These are phyloP conservation scores for Galeopterus variegatus DNA, from an alignment of 2,113 vertebrate species.

Conservation along the genomic window DNA sequence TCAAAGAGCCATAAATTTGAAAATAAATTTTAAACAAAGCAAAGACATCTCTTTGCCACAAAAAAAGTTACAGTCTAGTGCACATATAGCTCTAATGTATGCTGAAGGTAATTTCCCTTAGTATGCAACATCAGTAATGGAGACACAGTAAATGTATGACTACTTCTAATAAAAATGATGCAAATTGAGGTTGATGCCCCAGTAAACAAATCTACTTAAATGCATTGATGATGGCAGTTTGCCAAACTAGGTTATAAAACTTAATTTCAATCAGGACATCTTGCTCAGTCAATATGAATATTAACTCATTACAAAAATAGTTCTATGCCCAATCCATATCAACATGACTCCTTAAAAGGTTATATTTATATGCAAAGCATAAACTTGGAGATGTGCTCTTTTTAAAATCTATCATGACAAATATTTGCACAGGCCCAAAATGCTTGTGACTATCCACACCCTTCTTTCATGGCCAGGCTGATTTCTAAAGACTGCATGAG, in stretches of 20 bases:
- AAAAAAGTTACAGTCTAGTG: slow-evolving; percentile 50
- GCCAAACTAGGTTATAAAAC: slow-evolving; percentile 71
- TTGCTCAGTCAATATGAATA: slow-evolving; percentile 71
- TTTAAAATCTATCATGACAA: slow-evolving; percentile 58
- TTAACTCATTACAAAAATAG: slow-evolving; percentile 55
- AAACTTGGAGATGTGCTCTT: slow-evolving; percentile 36
- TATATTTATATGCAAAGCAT: slow-evolving; percentile 34
- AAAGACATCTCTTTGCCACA: neutral
- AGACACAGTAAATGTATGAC: slow-evolving; percentile 68
- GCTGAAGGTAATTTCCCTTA: slow-evolving; percentile 73
- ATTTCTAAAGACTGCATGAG: neutral
- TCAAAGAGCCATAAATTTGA: neutral
- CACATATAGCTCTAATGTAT: slow-evolving; percentile 48
- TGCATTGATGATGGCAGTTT: slow-evolving; percentile 79
- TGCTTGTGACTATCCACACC: neutral
- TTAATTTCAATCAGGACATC: slow-evolving; percentile 74
- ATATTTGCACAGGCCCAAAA: slow-evolving; percentile 45
- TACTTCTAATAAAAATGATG: slow-evolving; percentile 81
- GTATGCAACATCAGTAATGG: neutral
- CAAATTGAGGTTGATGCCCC: slow-evolving; percentile 75
- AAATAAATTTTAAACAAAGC: slow-evolving; percentile 45
- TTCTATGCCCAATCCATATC: slow-evolving; percentile 1
- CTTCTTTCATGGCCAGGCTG: neutral
- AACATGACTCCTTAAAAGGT: slow-evolving; percentile 3
- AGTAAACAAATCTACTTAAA: slow-evolving; percentile 85